phyloP scores from a whole-genome alignment of 2,797 vertebrate species.

The Poeciliopsis infans region DNA sequence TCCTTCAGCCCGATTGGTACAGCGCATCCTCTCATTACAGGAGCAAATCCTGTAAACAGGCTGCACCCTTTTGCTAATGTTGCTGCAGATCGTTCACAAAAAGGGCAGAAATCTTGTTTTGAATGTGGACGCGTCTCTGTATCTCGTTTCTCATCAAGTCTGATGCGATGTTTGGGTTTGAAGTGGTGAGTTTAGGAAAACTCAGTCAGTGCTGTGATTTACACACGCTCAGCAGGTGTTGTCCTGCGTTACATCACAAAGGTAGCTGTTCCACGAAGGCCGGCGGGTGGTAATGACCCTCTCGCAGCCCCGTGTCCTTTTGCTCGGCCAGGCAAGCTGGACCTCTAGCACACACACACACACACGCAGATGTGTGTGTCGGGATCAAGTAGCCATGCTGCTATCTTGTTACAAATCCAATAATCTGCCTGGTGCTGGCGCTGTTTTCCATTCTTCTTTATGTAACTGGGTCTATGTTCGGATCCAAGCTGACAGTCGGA shows the following conservation, averaged over 20 bases:
- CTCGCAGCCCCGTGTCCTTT: conserved; percentile 39
- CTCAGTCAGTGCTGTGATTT: not conserved
- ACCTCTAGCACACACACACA: conserved; percentile 12
- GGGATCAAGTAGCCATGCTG: conserved; percentile 66
- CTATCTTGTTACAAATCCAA: conserved; percentile 77
- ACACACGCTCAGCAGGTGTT: not conserved
- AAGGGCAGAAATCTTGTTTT: conserved; percentile 1
- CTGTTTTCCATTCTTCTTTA: conserved; percentile 74
- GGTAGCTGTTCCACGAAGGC: conserved; percentile 12
- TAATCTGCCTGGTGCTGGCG: conserved; percentile 72
- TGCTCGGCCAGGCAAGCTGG: conserved; percentile 24
- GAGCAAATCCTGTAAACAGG: not conserved
- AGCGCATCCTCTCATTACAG: not conserved
- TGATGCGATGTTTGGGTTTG: not conserved
- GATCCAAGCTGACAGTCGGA: conserved; percentile 15
- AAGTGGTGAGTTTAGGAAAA: not conserved
- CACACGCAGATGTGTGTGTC: conserved; percentile 55
- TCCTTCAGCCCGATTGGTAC: not conserved
- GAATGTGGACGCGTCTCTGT: not conserved
- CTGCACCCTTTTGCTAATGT: not conserved
- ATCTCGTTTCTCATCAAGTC: not conserved
- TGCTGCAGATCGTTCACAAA: not conserved
- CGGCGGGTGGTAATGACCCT: conserved; percentile 36
- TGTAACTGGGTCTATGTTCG: conserved; percentile 65
- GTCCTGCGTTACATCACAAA: conserved; percentile 38